Conservation (phyloP, 1,140 invertebrate species). For the Ptiloglossa arizonensis region DNA sequence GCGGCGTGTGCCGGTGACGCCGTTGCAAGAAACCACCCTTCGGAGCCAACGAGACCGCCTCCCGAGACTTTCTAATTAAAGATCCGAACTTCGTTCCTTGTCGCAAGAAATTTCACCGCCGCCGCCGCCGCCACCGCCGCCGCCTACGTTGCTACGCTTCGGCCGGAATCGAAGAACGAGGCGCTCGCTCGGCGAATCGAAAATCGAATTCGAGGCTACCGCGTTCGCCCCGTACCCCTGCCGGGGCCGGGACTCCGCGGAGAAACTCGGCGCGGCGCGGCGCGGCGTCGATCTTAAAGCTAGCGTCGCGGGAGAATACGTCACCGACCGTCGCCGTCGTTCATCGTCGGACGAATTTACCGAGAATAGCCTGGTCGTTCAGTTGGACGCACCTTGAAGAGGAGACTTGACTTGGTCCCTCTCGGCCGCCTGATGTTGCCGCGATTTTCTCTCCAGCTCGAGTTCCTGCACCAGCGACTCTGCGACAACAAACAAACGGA, state of each 20-base stretch:
- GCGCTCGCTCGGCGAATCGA: slow-evolving; percentile 1
- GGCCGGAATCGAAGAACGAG: slow-evolving; percentile 1
- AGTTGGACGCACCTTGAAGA: slow-evolving; percentile 86
- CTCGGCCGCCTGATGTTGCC: slow-evolving; percentile 88
- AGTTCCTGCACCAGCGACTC: slow-evolving; percentile 92
- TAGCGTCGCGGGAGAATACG: background rate
- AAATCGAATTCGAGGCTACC: background rate
- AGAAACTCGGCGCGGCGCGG: background rate
- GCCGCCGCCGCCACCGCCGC: background rate
- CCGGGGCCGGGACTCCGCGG: background rate
- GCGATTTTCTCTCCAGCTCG: slow-evolving; percentile 91
- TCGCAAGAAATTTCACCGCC: slow-evolving; percentile 58
- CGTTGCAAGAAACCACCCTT: slow-evolving; percentile 73
- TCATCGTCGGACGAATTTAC: slow-evolving; percentile 5
- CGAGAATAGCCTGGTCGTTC: slow-evolving; percentile 33
- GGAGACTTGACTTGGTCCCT: slow-evolving; percentile 91
- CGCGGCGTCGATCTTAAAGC: background rate
- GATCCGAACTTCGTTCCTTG: slow-evolving; percentile 74
- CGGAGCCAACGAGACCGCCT: slow-evolving; percentile 58
- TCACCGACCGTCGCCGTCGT: slow-evolving; percentile 5
- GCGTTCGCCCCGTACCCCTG: background rate
- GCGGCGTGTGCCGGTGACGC: slow-evolving; percentile 74
- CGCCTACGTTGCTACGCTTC: background rate
- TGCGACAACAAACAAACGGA: slow-evolving; percentile 80
- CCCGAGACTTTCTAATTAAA: slow-evolving; percentile 79